Evolutionary conservation across 2,113 vertebrate species (phyloP).

Genomic region (Rhineura floridana): DNA sequence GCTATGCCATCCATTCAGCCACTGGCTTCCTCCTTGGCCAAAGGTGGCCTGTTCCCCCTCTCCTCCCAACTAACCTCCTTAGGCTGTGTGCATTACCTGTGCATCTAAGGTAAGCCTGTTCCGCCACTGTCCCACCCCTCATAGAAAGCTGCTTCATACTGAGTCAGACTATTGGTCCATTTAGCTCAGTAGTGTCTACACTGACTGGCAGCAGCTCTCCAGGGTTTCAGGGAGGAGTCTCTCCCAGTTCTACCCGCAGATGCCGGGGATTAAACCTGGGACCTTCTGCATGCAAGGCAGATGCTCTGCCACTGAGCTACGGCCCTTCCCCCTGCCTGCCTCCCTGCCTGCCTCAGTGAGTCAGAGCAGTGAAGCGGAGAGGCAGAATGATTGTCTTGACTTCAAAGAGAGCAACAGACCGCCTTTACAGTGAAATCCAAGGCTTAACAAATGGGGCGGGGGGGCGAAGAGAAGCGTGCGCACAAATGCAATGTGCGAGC

Average conservation of each 20-base stretch:
- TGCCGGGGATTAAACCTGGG: no score
- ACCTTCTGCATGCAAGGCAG: no score
- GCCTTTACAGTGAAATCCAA: slow-evolving; percentile 7
- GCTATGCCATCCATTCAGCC: neutral
- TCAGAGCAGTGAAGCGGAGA: slow-evolving; percentile 26
- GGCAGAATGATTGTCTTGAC: slow-evolving; percentile 37
- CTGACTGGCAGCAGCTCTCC: no score
- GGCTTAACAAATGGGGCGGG: slow-evolving; percentile 3
- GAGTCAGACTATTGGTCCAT: no score
- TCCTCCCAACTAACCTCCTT: neutral
- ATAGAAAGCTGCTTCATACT: no score
- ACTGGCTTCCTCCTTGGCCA: neutral
- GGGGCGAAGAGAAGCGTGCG: neutral
- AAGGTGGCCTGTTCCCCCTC: neutral
- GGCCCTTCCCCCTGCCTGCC: no score
- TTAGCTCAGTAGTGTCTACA: no score
- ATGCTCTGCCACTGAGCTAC: no score
- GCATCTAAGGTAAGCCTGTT: neutral
- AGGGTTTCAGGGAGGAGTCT: no score
- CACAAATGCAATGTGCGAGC: neutral
- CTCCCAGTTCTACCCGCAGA: no score
- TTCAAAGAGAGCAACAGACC: slow-evolving; percentile 26
- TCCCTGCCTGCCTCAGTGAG: slow-evolving; percentile 8
- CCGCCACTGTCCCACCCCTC: no score
- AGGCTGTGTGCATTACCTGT: neutral